Evolutionary conservation across 92 coral and sea anemone species (phyloP).

Genomic region (Pocillopora grandis): DNA sequence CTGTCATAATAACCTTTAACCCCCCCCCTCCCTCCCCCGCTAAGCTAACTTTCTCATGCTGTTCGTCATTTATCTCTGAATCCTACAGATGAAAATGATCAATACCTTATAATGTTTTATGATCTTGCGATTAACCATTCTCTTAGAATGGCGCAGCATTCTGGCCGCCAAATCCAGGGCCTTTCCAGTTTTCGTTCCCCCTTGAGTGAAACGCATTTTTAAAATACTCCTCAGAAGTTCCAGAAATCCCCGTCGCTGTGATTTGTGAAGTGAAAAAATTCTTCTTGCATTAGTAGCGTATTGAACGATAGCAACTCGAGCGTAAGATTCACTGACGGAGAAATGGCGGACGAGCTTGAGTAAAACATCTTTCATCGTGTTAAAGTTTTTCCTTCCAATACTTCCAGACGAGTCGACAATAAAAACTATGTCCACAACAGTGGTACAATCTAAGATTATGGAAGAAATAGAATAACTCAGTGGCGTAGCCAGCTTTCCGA

Average conservation of each 20-base stretch:
- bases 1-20: not conserved
- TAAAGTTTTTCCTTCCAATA: constrained; percentile 11
- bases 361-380: not conserved
- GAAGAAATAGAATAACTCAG: not conserved
- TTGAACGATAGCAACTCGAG: constrained; percentile 20
- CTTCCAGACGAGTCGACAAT: constrained; percentile 44
- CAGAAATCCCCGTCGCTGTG: not conserved
- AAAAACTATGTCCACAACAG: constrained; percentile 33
- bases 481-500: too few relatives aligned
- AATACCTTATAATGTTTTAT: constrained; percentile 7
- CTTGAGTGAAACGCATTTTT: not conserved
- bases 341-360: constrained; percentile 18
- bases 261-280: not conserved
- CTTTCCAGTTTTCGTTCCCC: constrained; percentile 28
- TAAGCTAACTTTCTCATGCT: not conserved
- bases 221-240: not conserved
- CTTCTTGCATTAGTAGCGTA: not conserved
- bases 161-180: constrained; percentile 5
- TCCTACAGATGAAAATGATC: not conserved
- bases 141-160: not conserved
- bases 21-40: not conserved
- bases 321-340: constrained; percentile 11
- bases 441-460: constrained; percentile 19
- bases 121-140: not conserved
- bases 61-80: not conserved